These are phyloP conservation scores for Aphelocoma californica DNA, from an alignment of 2,797 vertebrate genomes.

Conservation along the genomic window DNA sequence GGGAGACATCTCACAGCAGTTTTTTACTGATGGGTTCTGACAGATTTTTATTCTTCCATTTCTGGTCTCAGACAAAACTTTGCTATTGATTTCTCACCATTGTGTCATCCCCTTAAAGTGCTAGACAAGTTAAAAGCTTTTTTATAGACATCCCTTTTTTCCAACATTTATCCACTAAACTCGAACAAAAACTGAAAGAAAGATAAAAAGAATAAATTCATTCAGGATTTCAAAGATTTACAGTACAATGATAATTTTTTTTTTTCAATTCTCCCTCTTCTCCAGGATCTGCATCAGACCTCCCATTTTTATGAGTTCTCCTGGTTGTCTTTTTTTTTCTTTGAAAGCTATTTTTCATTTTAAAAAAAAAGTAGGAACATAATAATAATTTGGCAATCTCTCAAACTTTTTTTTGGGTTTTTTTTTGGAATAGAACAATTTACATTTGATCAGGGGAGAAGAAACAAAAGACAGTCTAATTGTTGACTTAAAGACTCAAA, in stretches of 20 bases:
- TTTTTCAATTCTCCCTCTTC: background rate
- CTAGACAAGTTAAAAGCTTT: background rate
- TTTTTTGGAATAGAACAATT: background rate
- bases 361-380: background rate
- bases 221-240: background rate
- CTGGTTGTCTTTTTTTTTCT: background rate
- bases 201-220: background rate
- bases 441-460: background rate
- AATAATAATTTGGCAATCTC: background rate
- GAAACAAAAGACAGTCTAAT: background rate
- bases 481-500: background rate
- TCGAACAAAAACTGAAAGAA: background rate
- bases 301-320: background rate
- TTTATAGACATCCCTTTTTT: background rate
- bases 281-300: background rate
- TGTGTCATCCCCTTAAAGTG: background rate
- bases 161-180: background rate
- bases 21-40: background rate
- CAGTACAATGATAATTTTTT: background rate
- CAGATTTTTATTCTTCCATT: conserved; percentile 2
- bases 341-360: background rate
- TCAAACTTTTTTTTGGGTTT: background rate
- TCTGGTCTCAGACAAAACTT: background rate
- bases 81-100: background rate
- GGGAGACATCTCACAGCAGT: background rate